A percentile compares a stretch with the other conserved stretches of the same genome.
These are phyloP conservation scores for Muscicapa striata DNA, from an alignment of 2,797 vertebrate species.

Conservation along the genomic window DNA sequence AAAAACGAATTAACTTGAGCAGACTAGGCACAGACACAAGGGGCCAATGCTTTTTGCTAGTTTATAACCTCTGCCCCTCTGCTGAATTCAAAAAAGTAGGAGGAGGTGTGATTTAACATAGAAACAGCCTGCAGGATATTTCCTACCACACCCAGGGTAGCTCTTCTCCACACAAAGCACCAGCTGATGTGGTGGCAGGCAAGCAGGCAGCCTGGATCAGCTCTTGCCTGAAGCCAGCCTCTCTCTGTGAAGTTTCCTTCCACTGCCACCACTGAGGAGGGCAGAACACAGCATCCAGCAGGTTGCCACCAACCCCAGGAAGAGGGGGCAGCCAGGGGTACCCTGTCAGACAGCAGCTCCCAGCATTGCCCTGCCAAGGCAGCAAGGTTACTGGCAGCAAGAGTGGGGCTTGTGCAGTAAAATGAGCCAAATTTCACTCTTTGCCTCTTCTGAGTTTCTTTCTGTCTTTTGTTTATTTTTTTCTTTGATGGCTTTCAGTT, in stretches of 20 bases:
- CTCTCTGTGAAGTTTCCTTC: neutral
- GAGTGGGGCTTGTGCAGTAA: neutral
- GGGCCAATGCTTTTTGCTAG: constrained; percentile 43
- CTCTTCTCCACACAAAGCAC: neutral
- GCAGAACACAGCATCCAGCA: neutral
- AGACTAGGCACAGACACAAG: constrained; percentile 39
- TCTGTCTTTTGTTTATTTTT: neutral
- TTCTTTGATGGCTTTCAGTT: neutral
- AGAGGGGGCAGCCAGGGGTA: neutral
- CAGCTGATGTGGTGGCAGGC: rapidly evolving
- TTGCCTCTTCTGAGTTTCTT: neutral
- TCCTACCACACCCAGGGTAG: neutral
- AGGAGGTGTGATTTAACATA: neutral
- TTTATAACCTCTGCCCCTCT: constrained; percentile 35
- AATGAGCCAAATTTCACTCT: neutral
- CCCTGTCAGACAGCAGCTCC: rapidly evolving
- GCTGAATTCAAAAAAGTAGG: neutral
- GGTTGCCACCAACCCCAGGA: rapidly evolving
- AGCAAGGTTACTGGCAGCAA: neutral
- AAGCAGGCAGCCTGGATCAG: neutral
- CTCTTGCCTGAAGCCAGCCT: neutral
- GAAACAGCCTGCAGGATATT: neutral
- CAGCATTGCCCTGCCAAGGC: neutral
- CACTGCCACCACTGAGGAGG: neutral
- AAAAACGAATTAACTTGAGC: constrained; percentile 69